Conservation (phyloP, 1,140 invertebrate genomes). For the Meteorus sp. region DNA sequence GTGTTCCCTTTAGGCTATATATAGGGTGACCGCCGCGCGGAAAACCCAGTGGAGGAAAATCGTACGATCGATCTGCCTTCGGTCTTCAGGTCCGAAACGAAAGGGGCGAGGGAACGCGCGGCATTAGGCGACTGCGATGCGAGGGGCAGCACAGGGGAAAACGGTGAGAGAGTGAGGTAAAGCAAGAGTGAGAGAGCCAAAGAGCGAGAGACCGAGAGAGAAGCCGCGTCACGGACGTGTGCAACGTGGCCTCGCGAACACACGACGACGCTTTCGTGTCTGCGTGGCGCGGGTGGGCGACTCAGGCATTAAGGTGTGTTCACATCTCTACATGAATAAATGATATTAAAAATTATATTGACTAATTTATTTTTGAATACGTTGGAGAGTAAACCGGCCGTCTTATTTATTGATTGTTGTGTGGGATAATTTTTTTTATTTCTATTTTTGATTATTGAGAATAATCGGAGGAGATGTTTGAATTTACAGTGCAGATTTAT, state of each 20-base stretch:
- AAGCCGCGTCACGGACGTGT: conserved; percentile 37
- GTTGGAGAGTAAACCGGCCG: too few species aligned
- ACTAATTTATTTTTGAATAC: background rate
- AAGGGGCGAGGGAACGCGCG: too few species aligned
- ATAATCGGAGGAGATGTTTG: too few species aligned
- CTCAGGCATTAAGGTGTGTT: conserved; percentile 33
- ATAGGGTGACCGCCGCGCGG: conserved; percentile 49
- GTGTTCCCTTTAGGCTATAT: conserved; percentile 26
- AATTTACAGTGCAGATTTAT: too few species aligned
- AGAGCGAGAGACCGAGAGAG: conserved; percentile 17
- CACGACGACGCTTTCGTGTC: conserved; percentile 32
- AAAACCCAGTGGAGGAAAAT: conserved; percentile 60
- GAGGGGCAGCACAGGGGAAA: conserved; percentile 11
- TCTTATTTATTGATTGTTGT: too few species aligned
- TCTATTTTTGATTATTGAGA: too few species aligned
- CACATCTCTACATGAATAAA: conserved; percentile 28
- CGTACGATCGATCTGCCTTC: conserved; percentile 59
- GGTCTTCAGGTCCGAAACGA: conserved; percentile 55
- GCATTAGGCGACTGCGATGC: background rate
- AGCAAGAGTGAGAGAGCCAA: conserved; percentile 14
- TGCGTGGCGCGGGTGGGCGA: conserved; percentile 43
- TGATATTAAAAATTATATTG: background rate
- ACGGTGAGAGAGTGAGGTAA: conserved; percentile 15
- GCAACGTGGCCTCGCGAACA: conserved; percentile 40
- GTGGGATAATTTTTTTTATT: too few species aligned